Percentiles rank a stretch among this genome's conserved stretches.
phyloP scores from a whole-genome alignment of 1,140 invertebrate genomes.

The Bombus affinis region DNA sequence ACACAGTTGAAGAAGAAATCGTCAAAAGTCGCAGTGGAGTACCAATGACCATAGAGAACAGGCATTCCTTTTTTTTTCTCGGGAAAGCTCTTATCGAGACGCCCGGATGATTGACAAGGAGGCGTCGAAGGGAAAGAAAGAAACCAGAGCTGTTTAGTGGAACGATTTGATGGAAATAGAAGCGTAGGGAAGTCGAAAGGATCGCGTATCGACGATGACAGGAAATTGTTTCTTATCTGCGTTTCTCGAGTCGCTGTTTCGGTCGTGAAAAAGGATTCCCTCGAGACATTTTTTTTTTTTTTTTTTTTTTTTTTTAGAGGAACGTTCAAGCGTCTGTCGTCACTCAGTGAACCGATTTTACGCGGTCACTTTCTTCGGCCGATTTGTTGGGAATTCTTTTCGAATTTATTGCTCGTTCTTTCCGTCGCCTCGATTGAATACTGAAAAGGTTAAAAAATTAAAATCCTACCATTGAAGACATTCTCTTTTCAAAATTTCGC shows the following conservation, averaged over 20 bases:
- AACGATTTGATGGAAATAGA: background rate
- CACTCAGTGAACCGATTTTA: background rate
- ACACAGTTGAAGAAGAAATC: too few species aligned
- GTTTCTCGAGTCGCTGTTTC: background rate
- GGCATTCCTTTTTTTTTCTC: background rate
- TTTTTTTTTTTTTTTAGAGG: background rate
- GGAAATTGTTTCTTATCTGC: constrained; percentile 39
- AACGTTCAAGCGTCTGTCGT: background rate
- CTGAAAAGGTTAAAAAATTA: background rate
- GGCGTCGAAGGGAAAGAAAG: background rate
- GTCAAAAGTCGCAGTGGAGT: background rate
- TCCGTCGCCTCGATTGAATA: background rate
- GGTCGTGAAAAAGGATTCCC: background rate
- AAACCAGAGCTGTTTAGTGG: background rate
- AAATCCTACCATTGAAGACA: too few species aligned
- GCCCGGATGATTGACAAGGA: background rate
- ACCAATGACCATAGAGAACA: background rate
- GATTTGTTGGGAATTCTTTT: background rate
- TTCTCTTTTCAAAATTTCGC: too few species aligned
- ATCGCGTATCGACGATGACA: constrained; percentile 16
- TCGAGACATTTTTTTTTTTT: background rate
- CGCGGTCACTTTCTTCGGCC: background rate
- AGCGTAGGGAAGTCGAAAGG: background rate
- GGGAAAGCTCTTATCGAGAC: background rate
- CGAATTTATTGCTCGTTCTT: constrained; percentile 16